Evolutionary conservation across 2,888 invertebrate genomes (phyloP), one percentile per base, ranked within the genome.

Genomic region (Tetragonisca angustula): DNA sequence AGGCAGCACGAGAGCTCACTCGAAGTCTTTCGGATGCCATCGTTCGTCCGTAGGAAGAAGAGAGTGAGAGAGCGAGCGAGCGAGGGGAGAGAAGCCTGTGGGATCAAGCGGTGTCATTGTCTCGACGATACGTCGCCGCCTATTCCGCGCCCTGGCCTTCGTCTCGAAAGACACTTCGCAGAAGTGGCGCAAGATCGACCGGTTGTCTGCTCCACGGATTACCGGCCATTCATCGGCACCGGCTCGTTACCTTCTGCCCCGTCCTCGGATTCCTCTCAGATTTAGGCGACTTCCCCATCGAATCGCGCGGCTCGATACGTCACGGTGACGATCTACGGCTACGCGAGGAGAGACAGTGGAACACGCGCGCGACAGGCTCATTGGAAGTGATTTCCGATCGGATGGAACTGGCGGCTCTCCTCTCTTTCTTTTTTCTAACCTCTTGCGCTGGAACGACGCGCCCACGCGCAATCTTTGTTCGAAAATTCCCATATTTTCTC

Each of bases 81-180:
- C 6, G 36, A 43, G n/a, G 43, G 9, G 43, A 43, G 43, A 43
- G 43, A 43, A 43, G 43, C 43, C 43, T 54, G 19, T 27, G 64
- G 64, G 79, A 87, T 88, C 86, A 88, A 88, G 75, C 77, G 67
- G 74, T 82, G 65, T 86, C 88, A 88, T 88, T 88, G 88, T 88
- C 86, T 72, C 74, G 76, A 62, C 76, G 43, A 0, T 43, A 9
- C 43, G 72, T 72, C 74, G 78, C 2, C 77, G 62, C 78, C 64
- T 79, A 67, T 32, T 43, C 43, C 19, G 24, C 0, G n/a, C 4
- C 62, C 82, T 67, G 78, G 78, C 79, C 73, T 67, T 73, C 87
- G 78, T 77, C 87, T 81, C 88, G 81, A 84, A 83, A 86, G 81
- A 84, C 79, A 78, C 84, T 88, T 83, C 82, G 78, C 77, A 65